Conservation (phyloP, 2,797 vertebrate genomes). For the Hylomyscus alleni region DNA sequence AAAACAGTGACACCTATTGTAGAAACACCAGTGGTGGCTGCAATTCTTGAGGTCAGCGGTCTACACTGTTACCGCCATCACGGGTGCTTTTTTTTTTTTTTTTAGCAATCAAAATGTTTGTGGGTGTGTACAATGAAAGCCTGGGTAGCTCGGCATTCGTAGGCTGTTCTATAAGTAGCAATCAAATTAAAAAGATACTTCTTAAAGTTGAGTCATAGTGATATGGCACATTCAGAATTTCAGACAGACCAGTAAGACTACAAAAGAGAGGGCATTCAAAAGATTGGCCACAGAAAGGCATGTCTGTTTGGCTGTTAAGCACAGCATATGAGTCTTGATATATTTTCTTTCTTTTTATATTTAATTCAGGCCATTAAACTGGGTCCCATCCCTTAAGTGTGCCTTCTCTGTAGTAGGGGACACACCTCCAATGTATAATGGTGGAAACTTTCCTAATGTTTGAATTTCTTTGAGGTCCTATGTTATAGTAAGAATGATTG, state of each 20-base stretch:
- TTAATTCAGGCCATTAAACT: conserved; percentile 49
- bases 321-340: background rate
- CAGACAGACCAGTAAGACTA: conserved; percentile 33
- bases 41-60: background rate
- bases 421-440: background rate
- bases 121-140: background rate
- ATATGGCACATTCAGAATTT: conserved; percentile 46
- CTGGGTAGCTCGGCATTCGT: conserved; percentile 25
- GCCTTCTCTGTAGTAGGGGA: background rate
- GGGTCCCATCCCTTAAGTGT: background rate
- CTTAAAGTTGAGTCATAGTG: conserved; percentile 39
- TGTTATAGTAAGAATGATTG: background rate
- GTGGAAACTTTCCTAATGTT: background rate
- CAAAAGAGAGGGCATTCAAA: conserved; percentile 40
- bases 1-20: conserved; percentile 71
- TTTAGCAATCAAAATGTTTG: conserved; percentile 28
- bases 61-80: background rate
- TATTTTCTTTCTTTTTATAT: conserved; percentile 22
- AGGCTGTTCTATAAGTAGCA: conserved; percentile 34
- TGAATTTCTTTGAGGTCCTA: background rate
- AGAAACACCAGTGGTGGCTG: background rate
- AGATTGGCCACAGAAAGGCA: conserved; percentile 20
- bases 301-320: conserved; percentile 18
- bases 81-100: background rate
- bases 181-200: conserved; percentile 60